These are phyloP conservation scores for Diplazon laetatorius DNA, from an alignment of 2,888 invertebrate species.

Conservation along the genomic window DNA sequence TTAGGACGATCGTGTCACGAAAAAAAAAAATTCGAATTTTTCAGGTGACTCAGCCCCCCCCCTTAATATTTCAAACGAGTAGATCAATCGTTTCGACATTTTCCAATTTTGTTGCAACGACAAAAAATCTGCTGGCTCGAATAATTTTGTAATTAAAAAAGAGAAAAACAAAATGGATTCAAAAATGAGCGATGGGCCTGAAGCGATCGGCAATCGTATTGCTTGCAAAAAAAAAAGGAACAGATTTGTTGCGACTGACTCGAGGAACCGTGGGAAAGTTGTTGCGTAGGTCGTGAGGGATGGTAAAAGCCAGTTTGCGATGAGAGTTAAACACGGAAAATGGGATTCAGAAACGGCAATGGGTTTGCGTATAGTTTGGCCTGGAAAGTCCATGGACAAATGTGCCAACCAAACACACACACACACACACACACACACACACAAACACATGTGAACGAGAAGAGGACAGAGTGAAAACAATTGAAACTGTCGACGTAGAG, in stretches of 20 bases:
- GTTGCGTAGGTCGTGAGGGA: slow-evolving; percentile 19
- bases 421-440: not conserved
- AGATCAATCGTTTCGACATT: too few relatives aligned
- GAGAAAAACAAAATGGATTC: not conserved
- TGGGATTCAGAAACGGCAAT: not conserved
- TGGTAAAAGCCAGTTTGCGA: slow-evolving; percentile 42
- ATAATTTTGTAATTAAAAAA: too few relatives aligned
- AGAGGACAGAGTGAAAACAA: slow-evolving; percentile 50
- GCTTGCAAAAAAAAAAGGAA: slow-evolving; percentile 5
- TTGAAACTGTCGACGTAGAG: slow-evolving; percentile 51
- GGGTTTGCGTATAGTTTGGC: slow-evolving; percentile 24
- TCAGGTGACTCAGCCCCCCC: too few relatives aligned
- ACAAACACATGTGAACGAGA: slow-evolving; percentile 17
- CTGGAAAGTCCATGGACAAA: slow-evolving; percentile 17
- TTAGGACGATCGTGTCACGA: too few relatives aligned
- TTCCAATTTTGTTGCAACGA: too few relatives aligned
- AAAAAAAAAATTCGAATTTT: too few relatives aligned
- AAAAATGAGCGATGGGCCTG: not conserved
- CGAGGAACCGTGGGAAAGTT: too few relatives aligned
- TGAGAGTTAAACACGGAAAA: slow-evolving; percentile 4
- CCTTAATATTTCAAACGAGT: too few relatives aligned
- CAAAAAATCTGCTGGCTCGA: too few relatives aligned
- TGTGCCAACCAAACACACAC: too few relatives aligned
- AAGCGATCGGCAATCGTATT: not conserved
- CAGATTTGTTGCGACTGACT: too few relatives aligned